Percentiles rank a stretch among this genome's conserved stretches.
Evolutionary conservation across 2,888 invertebrate genomes (phyloP).

Genomic region (Neoascia interrupta): DNA sequence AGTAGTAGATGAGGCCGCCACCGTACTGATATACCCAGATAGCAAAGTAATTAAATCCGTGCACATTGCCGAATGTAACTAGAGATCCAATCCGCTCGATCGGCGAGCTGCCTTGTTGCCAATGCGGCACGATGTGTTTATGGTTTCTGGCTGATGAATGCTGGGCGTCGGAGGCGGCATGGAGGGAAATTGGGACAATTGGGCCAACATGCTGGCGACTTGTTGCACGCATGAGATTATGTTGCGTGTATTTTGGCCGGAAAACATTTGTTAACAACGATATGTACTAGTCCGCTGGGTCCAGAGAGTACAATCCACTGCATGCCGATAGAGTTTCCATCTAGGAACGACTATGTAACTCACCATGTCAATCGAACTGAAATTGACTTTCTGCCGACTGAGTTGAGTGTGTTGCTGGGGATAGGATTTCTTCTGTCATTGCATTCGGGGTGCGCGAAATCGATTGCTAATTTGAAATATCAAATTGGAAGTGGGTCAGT

Average conservation of each 20-base stretch:
- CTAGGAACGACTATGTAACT: slow-evolving; percentile 62
- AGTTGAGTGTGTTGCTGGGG: slow-evolving; percentile 59
- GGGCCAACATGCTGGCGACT: slow-evolving; percentile 67
- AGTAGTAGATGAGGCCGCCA: slow-evolving; percentile 17
- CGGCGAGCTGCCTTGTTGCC: slow-evolving; percentile 36
- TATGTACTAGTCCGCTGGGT: slow-evolving; percentile 13
- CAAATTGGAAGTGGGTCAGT: too few relatives aligned
- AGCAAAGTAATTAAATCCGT: slow-evolving; percentile 58
- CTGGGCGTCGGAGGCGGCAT: background rate
- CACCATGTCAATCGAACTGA: slow-evolving; percentile 61
- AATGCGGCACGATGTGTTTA: slow-evolving; percentile 47
- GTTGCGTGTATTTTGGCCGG: slow-evolving; percentile 65
- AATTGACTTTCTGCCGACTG: slow-evolving; percentile 65
- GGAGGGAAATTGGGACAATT: slow-evolving; percentile 19
- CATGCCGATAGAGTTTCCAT: slow-evolving; percentile 35
- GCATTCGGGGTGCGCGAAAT: too few relatives aligned
- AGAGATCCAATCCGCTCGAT: slow-evolving; percentile 29
- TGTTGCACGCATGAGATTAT: slow-evolving; percentile 68
- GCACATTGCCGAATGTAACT: slow-evolving; percentile 36
- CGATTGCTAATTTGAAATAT: too few relatives aligned
- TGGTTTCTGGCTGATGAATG: slow-evolving; percentile 65
- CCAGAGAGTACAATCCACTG: slow-evolving; percentile 34
- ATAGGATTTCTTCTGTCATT: slow-evolving; percentile 52
- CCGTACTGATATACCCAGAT: slow-evolving; percentile 1
- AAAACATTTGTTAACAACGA: slow-evolving; percentile 67